Base-by-base conservation (phyloP, 2,888 invertebrate genomes). In the Phaedon cochleariae region DNA sequence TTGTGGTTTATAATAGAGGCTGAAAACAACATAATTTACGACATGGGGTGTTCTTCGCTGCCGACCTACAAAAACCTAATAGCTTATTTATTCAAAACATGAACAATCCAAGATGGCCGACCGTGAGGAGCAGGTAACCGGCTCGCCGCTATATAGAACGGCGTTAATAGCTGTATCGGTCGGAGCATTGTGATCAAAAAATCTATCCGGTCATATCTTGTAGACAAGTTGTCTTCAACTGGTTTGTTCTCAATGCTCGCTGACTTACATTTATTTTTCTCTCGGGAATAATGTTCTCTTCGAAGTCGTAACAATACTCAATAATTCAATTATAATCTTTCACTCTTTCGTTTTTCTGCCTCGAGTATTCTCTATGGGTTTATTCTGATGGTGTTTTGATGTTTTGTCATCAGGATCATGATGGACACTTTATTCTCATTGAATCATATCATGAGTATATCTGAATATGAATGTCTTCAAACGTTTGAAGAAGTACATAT, bases 41-140 rank as follows among this genome's bases (percentile, higher is more conserved):
- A 81, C 76, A 53, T 52, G 74, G 77, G 79, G 81, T 80, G 79
- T 78, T 78, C 77, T 76, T 74, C 76, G 75, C 79, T 77, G 72
- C 77, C 82, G 82, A 82, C 82, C 82, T 80, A 84, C 82, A 83
- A 83, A 82, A 83, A 82, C 81, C 82, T 83, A 84, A 84, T 84
- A 83, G 84, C 84, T 83, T 84, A 84, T 84, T 84, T 84, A 84
- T 84, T 84, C 84, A 83, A 82, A 83, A 83, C 82, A 82, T 80
- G 82, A 84, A 84, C 82, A 81, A 83, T 83, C 82, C 84, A 84
- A 83, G 81, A 84, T 84, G 84, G 84, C 83, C 80, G 83, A 76
- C 77, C 59, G 59, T 52, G 54, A 58, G 29, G 58, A 61, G 52
- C 65, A 65, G 62, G 62, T 65, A 65, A 65, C 65, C 65, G 65